Base-by-base conservation (phyloP, 2,113 vertebrate species). In the Pollachius pollachius region DNA sequence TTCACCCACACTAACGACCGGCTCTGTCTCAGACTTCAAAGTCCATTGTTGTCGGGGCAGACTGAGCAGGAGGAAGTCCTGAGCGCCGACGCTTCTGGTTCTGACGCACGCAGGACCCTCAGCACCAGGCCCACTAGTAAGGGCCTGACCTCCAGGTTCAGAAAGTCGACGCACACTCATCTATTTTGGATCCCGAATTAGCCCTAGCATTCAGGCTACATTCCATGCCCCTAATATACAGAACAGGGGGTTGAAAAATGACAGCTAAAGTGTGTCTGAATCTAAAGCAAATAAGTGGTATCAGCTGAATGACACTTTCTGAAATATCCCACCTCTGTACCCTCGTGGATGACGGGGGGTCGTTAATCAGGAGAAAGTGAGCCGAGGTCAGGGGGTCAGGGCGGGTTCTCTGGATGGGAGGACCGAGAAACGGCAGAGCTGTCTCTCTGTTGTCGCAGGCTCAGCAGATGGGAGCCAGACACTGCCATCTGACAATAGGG, bases 401-500 rank as follows among this genome's bases (percentile, higher is more conserved):
- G 48, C 30, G 3, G 8, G 41, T 13, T 52, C 16, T 66, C n/a
- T 52, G 56, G 62, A 71, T 37, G 70, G 68, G 74, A 16, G 15
- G 68, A 63, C 67, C 48, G n/a, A 65, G 60, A 77, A 74, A 67
- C 52, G 1, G 52, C 30, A 30, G 30, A 68, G 21, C 27, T 27
- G 37, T 60, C 17, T 19, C 5, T 4, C 15, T 34, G 12, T n/a
- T 25, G 34, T 17, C 19, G 11, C 7, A 57, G 27, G 61, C 17
- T 25, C 34, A 84, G 62, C 81, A 82, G 84, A 87, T 82, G 84
- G 79, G 66, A 81, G 41, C 57, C 78, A 86, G 81, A 76, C 66
- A 67, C 62, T 1, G 30, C 23, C 1, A 59, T 18, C 68, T 52
- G 68, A 77, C 71, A 77, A 77, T 64, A 75, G 63, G 65, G 16